Conservation (phyloP, 2,797 vertebrate species). For the Hemitrygon akajei region DNA sequence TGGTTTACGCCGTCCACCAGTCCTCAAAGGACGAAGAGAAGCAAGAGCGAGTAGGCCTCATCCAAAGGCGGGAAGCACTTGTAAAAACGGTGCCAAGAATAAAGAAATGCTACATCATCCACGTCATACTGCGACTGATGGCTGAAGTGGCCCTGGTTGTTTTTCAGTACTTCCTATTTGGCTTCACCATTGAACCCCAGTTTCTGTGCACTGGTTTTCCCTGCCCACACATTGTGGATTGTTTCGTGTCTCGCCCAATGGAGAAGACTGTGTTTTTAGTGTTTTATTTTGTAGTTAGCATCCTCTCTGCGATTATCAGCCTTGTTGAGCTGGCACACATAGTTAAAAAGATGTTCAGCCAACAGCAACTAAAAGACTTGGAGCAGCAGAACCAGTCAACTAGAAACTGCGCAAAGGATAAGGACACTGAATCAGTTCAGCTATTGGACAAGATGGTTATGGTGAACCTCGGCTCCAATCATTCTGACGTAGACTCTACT, state of each 20-base stretch:
- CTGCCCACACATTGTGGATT: constrained; percentile 82
- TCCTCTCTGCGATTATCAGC: constrained; percentile 70
- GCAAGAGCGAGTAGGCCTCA: constrained; percentile 27
- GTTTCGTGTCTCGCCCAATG: constrained; percentile 81
- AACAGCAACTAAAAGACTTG: background rate
- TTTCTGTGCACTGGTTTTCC: constrained; percentile 69
- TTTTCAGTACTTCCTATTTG: constrained; percentile 73
- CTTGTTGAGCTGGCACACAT: constrained; percentile 60
- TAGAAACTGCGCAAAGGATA: background rate
- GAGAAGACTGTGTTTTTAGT: constrained; percentile 85
- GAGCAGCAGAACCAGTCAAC: constrained; percentile 45
- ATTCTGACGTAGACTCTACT: background rate
- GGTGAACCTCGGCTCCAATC: background rate
- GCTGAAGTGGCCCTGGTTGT: constrained; percentile 72
- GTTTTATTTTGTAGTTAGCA: constrained; percentile 79
- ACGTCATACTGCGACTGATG: constrained; percentile 66
- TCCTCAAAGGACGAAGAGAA: constrained; percentile 53
- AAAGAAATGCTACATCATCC: constrained; percentile 68
- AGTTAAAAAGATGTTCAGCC: constrained; percentile 48
- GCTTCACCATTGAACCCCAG: constrained; percentile 72
- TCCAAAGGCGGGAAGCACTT: background rate
- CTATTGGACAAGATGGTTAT: background rate
- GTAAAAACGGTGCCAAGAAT: constrained; percentile 39
- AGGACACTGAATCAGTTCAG: background rate
- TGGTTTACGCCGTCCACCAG: constrained; percentile 76